phyloP scores from a whole-genome alignment of 2,797 vertebrate genomes.

The Myiothlypis coronata region DNA sequence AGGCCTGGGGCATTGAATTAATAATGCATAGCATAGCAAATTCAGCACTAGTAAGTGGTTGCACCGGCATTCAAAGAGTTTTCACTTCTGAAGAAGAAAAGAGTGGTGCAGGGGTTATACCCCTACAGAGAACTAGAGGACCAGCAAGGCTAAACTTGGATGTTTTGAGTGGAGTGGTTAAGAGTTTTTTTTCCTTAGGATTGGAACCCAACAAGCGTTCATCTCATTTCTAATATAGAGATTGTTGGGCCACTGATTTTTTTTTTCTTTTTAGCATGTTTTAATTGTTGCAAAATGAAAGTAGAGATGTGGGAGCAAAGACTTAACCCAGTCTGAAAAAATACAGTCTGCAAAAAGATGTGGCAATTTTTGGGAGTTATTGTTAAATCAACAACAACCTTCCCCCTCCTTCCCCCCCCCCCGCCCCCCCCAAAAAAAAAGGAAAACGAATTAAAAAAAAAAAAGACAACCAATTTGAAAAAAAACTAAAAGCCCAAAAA shows the following conservation, averaged over 20 bases:
- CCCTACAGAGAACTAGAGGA: background rate
- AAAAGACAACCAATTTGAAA: background rate
- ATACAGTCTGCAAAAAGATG: background rate
- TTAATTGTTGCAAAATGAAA: background rate
- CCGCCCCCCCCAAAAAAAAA: no score
- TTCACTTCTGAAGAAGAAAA: background rate
- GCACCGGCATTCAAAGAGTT: background rate
- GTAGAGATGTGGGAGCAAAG: background rate
- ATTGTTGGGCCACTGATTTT: background rate
- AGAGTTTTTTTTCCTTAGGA: background rate
- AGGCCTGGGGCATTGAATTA: background rate
- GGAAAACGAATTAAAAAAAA: rapidly evolving
- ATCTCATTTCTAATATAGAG: background rate
- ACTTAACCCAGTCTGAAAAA: rapidly evolving
- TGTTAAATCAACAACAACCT: background rate
- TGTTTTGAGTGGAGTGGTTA: background rate
- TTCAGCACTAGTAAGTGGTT: background rate
- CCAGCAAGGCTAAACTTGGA: rapidly evolving
- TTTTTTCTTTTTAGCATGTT: background rate
- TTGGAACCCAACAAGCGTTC: rapidly evolving
- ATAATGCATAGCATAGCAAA: background rate
- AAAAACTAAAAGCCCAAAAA: background rate
- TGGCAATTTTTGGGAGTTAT: background rate
- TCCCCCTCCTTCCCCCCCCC: rapidly evolving
- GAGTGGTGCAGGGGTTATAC: background rate